These are phyloP conservation scores for Nipponia nippon DNA, from an alignment of 2,113 vertebrate species.

Conservation along the genomic window DNA sequence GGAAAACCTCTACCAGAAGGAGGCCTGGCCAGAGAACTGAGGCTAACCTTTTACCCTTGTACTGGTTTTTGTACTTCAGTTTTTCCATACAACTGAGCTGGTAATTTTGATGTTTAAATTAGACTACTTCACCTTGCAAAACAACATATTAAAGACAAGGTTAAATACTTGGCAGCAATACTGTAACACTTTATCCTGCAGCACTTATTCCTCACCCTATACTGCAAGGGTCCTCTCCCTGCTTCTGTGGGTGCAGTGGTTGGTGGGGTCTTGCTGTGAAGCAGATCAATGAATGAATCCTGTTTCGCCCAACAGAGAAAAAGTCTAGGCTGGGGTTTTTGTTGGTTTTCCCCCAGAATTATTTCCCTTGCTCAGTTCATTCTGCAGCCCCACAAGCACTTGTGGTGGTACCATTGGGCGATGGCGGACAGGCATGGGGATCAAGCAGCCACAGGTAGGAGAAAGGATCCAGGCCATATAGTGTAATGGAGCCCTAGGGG, in stretches of 20 bases:
- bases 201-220: background rate
- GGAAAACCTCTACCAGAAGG: background rate
- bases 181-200: background rate
- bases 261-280: background rate
- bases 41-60: background rate
- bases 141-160: background rate
- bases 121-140: background rate
- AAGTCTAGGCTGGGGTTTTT: background rate
- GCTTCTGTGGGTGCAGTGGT: background rate
- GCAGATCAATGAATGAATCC: background rate
- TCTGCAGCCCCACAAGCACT: background rate
- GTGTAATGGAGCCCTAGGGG: background rate
- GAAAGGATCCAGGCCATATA: background rate
- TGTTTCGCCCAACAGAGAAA: background rate
- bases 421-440: background rate
- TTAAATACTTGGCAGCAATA: background rate
- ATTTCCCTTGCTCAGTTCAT: background rate
- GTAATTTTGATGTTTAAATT: background rate
- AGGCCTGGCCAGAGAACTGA: background rate
- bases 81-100: background rate
- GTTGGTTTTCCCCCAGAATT: fast-evolving
- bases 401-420: no score
- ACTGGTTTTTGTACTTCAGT: background rate
- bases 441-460: background rate
- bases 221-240: background rate